A percentile compares a stretch with the other conserved stretches of the same genome.
These are phyloP conservation scores for Jaculus jaculus DNA, from an alignment of 2,113 vertebrate species.

Conservation along the genomic window DNA sequence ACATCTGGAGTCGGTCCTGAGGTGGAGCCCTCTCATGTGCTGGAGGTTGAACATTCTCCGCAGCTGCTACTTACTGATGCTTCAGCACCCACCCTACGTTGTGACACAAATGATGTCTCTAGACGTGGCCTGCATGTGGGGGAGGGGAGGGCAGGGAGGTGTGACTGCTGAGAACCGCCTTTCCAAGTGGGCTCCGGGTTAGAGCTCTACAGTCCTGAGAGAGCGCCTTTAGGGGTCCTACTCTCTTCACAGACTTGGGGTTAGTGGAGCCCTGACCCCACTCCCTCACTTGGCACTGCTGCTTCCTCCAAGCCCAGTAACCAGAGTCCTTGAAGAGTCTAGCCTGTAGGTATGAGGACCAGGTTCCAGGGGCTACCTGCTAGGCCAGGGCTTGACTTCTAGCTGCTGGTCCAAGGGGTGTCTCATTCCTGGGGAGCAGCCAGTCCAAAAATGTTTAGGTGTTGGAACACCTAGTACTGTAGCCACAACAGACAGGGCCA, in stretches of 20 bases:
- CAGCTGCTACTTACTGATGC: neutral
- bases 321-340: neutral
- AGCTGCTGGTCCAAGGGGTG: neutral
- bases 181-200: neutral
- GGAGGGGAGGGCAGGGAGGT: too few species aligned
- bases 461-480: neutral
- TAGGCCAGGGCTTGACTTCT: neutral
- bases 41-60: neutral
- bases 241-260: neutral
- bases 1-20: neutral
- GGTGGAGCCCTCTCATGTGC: fast-evolving
- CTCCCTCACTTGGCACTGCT: neutral
- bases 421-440: neutral
- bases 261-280: too few species aligned
- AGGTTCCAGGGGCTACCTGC: neutral
- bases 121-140: neutral
- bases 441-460: fast-evolving
- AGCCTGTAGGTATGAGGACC: neutral
- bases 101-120: fast-evolving
- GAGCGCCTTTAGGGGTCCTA: neutral
- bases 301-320: neutral
- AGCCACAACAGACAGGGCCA: neutral
- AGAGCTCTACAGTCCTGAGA: neutral
- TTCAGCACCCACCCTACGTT: too few species aligned
- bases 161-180: fast-evolving